phyloP scores from a whole-genome alignment of 2,113 vertebrate genomes.

The Neolamprologus toae region DNA sequence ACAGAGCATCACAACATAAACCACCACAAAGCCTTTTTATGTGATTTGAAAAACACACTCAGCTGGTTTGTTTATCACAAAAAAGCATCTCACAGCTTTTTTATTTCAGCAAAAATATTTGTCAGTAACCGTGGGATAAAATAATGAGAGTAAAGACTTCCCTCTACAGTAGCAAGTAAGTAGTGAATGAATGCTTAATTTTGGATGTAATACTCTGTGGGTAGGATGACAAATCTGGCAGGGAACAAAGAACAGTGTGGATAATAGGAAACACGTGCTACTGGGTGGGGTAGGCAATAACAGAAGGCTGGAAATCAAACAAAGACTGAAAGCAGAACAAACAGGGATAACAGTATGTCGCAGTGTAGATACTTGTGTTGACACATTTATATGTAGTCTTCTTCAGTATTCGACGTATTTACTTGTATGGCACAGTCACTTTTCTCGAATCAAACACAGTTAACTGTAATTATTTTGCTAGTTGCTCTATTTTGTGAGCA shows the following conservation, averaged over 20 bases:
- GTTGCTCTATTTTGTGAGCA: background rate
- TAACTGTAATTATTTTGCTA: background rate
- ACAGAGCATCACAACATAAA: background rate
- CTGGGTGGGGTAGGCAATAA: background rate
- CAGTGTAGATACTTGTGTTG: background rate
- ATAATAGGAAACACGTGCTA: background rate
- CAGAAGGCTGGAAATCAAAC: background rate
- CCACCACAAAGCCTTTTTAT: background rate
- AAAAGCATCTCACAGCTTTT: background rate
- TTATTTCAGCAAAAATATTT: background rate
- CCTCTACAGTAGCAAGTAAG: background rate
- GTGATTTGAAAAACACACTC: background rate
- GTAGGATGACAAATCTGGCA: background rate
- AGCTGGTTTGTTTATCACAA: background rate
- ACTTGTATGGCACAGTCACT: background rate
- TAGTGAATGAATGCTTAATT: background rate
- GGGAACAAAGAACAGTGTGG: background rate
- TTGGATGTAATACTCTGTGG: background rate
- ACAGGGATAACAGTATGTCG: background rate
- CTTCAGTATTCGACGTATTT: background rate
- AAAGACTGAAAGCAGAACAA: background rate
- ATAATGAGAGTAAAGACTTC: background rate
- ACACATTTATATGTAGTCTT: background rate
- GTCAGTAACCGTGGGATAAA: background rate
- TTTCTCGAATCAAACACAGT: background rate